These are phyloP conservation scores for Falco rusticolus DNA, from an alignment of 2,797 vertebrate species.

Conservation along the genomic window DNA sequence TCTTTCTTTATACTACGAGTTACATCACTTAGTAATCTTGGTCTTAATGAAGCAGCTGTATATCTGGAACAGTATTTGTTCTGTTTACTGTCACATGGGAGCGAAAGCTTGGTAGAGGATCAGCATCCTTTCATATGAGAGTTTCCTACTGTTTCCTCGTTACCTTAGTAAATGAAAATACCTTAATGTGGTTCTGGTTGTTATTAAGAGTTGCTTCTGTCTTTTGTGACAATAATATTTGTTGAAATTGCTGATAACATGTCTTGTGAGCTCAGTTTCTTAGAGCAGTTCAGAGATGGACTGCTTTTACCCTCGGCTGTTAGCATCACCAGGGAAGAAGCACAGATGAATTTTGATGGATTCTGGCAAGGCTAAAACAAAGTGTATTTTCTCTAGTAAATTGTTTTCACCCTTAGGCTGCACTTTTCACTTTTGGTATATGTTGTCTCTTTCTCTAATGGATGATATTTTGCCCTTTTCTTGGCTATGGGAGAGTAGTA, in stretches of 20 bases:
- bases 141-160: not conserved
- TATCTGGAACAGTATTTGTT: not conserved
- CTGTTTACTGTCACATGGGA: not conserved
- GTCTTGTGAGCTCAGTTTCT: not conserved
- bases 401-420: not conserved
- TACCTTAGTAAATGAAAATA: not conserved
- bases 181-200: not conserved
- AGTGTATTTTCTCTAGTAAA: not conserved
- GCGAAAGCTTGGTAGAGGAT: not conserved
- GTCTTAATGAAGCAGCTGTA: not conserved
- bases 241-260: not conserved
- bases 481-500: not conserved
- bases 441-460: not conserved
- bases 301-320: not conserved
- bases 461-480: constrained; percentile 7
- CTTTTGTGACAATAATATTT: not conserved
- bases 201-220: not conserved
- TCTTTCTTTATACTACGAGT: not conserved
- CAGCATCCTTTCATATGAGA: not conserved
- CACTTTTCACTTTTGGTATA: not conserved
- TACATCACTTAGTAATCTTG: not conserved
- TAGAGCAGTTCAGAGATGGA: not conserved
- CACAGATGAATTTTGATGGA: not conserved
- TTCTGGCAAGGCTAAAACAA: not conserved
- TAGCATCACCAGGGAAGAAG: not conserved